Evolutionary conservation across 2,888 invertebrate genomes (phyloP).

Genomic region (Ommatoiulus sabulosus): DNA sequence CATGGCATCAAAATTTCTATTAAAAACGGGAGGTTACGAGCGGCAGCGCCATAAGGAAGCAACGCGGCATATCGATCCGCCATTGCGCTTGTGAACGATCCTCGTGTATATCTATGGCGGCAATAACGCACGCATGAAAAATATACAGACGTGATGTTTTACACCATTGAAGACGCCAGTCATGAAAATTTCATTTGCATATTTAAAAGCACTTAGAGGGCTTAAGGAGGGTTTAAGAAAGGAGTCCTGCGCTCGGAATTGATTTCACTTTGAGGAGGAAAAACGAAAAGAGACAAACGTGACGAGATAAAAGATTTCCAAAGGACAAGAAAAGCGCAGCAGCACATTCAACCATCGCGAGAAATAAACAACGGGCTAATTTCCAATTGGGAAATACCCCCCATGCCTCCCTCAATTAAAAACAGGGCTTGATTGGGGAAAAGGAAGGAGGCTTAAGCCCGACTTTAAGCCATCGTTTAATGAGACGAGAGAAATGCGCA

Average conservation of each 20-base stretch:
- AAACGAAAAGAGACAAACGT: constrained; percentile 39
- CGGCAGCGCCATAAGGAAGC: neutral
- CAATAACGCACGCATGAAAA: constrained; percentile 40
- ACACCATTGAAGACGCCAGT: constrained; percentile 51
- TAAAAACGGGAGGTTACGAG: neutral
- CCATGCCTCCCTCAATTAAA: constrained; percentile 1
- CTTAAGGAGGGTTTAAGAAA: constrained; percentile 50
- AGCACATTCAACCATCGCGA: constrained; percentile 18
- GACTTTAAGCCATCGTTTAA: neutral
- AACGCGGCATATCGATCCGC: neutral
- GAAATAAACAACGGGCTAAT: neutral
- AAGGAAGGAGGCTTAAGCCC: neutral
- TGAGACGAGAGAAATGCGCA: constrained; percentile 37
- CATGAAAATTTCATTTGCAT: constrained; percentile 53
- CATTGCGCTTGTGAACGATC: constrained; percentile 4
- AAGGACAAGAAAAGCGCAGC: neutral
- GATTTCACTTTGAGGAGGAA: constrained; percentile 43
- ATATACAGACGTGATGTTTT: constrained; percentile 52
- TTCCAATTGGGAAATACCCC: neutral
- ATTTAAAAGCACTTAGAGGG: constrained; percentile 53
- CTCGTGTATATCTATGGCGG: neutral
- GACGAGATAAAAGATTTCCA: constrained; percentile 11
- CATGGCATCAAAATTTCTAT: constrained; percentile 31
- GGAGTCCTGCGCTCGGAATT: constrained; percentile 26
- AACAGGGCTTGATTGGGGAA: neutral